Conservation (phyloP, 1,140 invertebrate species). For the Ectropis grisescens region DNA sequence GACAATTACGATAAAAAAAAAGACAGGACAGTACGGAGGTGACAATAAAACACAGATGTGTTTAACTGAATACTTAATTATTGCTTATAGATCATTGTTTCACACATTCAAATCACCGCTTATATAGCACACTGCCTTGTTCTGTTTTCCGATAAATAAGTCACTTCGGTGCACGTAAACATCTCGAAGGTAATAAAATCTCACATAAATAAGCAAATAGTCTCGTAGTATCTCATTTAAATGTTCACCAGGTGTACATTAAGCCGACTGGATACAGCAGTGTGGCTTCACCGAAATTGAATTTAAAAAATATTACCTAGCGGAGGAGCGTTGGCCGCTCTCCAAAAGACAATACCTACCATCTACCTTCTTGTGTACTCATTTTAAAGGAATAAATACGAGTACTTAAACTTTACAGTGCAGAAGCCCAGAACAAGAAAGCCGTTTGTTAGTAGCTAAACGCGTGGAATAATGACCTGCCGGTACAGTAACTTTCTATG, state of each 20-base stretch:
- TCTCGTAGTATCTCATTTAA: slow-evolving; percentile 50
- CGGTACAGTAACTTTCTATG: no score
- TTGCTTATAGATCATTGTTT: no score
- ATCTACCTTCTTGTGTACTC: slow-evolving; percentile 46
- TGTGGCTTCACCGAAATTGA: slow-evolving; percentile 62
- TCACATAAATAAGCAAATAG: slow-evolving; percentile 33
- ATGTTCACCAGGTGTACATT: slow-evolving; percentile 61
- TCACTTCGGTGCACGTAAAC: no score
- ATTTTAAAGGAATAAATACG: slow-evolving; percentile 58
- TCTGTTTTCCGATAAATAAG: no score
- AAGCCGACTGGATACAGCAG: slow-evolving; percentile 49
- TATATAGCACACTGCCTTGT: no score
- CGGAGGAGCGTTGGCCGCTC: slow-evolving; percentile 52
- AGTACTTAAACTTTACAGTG: no score
- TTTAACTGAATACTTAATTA: no score
- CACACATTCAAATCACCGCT: no score
- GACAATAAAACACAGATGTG: no score
- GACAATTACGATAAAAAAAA: no score
- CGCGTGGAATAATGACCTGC: slow-evolving; percentile 8
- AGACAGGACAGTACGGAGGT: no score
- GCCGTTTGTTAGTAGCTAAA: slow-evolving; percentile 16
- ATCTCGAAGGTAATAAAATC: slow-evolving; percentile 20
- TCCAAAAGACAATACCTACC: slow-evolving; percentile 61
- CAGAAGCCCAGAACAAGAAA: slow-evolving; percentile 19
- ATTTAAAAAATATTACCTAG: slow-evolving; percentile 66